Base-by-base conservation (phyloP, 1,140 invertebrate species). In the Drosophila setifemur region DNA sequence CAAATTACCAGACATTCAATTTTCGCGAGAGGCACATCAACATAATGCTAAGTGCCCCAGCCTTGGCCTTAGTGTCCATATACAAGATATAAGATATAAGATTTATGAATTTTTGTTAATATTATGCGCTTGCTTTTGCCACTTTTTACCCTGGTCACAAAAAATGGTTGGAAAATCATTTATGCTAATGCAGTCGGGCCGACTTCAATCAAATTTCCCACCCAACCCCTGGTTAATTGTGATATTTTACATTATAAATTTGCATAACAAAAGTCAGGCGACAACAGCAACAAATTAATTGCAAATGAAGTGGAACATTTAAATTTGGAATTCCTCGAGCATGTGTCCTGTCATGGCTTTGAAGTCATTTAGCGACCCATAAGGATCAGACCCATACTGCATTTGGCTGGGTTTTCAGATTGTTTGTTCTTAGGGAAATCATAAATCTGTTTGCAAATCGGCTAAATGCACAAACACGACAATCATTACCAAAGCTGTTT, bases 231-330 rank as follows among this genome's bases (percentile, higher is more conserved):
- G 7, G 40, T 26, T 45, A 54, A 50, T 54, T 39, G 14, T 63
- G 45, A 28, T 63, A 63, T 53, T 53, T 33, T 29, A 49, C 35
- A 28, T 47, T 21, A n/a, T 4, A 29, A 31, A 82, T 82, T 77
- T 77, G 25, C 73, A 82, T 52, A 48, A 83, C 78, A 77, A 83
- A 57, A 39, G 29, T 39, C 23, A 21, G 6, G 14, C 14, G 8
- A 18, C n/a, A 28, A 21, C n/a, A 16, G 42, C 37, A 50, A 26
- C n/a, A 42, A 68, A 64, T 76, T 70, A 73, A 73, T 53, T 43
- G 37, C 31, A 61, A 81, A 72, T 81, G 47, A 63, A 42, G 50
- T 33, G 71, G 55, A 76, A 64, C 47, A 66, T 63, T 54, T 63
- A 50, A 63, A 73, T 81, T 73, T 58, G 55, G 72, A 82, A 40